A percentile compares a stretch with the other conserved stretches of the same genome.
Evolutionary conservation across 2,797 vertebrate genomes (phyloP).

Genomic region (Pangasius djambal): DNA sequence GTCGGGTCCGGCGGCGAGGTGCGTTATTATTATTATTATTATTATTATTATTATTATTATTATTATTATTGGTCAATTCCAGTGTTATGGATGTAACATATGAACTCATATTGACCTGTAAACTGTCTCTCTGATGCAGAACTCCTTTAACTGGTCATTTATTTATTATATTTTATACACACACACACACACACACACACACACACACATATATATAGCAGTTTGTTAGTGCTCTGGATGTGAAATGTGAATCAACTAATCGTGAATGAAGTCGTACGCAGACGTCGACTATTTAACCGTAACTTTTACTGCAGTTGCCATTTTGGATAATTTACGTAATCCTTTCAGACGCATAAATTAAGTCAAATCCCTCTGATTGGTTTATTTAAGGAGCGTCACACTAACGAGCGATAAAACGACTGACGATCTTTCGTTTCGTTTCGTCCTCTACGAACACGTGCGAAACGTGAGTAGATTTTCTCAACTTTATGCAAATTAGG

Average conservation of each 20-base stretch:
- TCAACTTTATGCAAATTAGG: background rate
- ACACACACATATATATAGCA: background rate
- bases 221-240: background rate
- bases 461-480: background rate
- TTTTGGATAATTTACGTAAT: background rate
- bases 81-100: background rate
- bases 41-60: background rate
- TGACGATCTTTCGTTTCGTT: background rate
- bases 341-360: background rate
- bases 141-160: background rate
- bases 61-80: background rate
- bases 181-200: background rate
- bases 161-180: background rate
- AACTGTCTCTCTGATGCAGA: background rate
- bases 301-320: background rate
- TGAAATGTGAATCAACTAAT: background rate
- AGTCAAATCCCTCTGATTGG: background rate
- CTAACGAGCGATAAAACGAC: background rate
- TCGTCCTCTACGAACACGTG: background rate
- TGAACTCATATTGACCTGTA: slow-evolving; percentile 1
- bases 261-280: background rate
- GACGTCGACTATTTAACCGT: background rate
- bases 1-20: background rate
- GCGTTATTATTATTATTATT: background rate
- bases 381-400: background rate